Evolutionary conservation across 2,797 vertebrate species (phyloP), one percentile per base, ranked within the genome.

Genomic region (Sparus aurata): DNA sequence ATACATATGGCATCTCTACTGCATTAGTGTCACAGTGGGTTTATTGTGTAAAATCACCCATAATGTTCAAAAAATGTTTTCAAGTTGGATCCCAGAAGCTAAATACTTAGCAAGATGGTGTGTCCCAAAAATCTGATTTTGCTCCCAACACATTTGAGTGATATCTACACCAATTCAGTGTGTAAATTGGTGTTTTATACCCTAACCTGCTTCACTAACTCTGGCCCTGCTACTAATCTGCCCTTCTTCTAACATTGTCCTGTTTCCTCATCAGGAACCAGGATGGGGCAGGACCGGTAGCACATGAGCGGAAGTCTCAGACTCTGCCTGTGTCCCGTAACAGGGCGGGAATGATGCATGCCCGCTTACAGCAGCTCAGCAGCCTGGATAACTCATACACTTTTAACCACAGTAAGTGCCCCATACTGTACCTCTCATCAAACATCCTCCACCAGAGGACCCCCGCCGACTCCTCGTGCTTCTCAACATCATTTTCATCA

Each of bases 291-390:
- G 98, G 97, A 96, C 95, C 96, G 80, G 95, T 98, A 96, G 96
- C 96, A 95, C 97, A 99, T 94, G 98, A 99, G 95, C 97, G 98
- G 95, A 99, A 98, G 94, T 98, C 98, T 98, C 98, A 99, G 97
- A 99, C 98, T 96, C 97, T 99, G 95, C 98, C 98, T 96, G 98
- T 99, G 97, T 98, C 98, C 96, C 98, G 98, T 96, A 98, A 97
- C 97, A 99, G 98, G 96, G 96, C 98, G 94, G 98, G 97, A 94
- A 97, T 98, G 96, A 96, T 98, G 97, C 98, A 99, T 96, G 97
- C 97, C 95, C 98, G 98, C 97, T 97, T 99, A 95, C 98, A 99
- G 93, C 98, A 99, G 95, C 97, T 99, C 96, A 98, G 96, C 98
- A 99, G 98, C 95, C 97, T 99, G 97, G 98, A 99, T 97, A 99